Evolutionary conservation across 1,140 invertebrate species (phyloP).

Genomic region (Heliconius hewitsoni): DNA sequence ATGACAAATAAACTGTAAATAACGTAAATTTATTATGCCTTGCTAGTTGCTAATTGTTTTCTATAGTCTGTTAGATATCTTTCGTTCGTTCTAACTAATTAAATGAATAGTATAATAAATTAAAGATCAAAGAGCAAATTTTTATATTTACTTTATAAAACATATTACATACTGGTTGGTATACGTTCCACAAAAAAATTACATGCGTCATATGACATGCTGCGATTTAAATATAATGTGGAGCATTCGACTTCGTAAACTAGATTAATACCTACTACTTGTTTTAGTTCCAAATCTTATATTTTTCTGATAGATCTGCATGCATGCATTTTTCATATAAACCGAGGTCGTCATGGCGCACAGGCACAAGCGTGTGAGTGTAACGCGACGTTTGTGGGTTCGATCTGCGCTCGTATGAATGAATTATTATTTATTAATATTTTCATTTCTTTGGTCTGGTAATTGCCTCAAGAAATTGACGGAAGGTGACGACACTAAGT

Average conservation of each 20-base stretch:
- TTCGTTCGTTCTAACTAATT: slow-evolving; percentile 4
- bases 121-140: slow-evolving; percentile 6
- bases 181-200: not conserved
- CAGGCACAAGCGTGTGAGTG: no score
- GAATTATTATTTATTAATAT: no score
- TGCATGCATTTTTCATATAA: no score
- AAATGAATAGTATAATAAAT: slow-evolving; percentile 9
- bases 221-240: slow-evolving; percentile 2
- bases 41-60: slow-evolving; percentile 9
- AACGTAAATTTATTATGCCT: slow-evolving; percentile 1
- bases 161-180: not conserved
- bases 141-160: slow-evolving; percentile 13
- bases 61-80: not conserved
- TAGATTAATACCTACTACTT: not conserved
- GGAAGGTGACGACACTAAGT: no score
- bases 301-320: no score
- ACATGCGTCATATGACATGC: slow-evolving; percentile 12
- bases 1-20: not conserved
- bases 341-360: no score
- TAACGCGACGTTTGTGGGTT: no score
- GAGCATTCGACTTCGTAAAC: not conserved
- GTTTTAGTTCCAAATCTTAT: not conserved
- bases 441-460: no score
- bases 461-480: no score
- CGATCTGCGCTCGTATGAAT: no score